Conservation (phyloP, 2,797 vertebrate species). For the Epinephelus malabaricus region DNA sequence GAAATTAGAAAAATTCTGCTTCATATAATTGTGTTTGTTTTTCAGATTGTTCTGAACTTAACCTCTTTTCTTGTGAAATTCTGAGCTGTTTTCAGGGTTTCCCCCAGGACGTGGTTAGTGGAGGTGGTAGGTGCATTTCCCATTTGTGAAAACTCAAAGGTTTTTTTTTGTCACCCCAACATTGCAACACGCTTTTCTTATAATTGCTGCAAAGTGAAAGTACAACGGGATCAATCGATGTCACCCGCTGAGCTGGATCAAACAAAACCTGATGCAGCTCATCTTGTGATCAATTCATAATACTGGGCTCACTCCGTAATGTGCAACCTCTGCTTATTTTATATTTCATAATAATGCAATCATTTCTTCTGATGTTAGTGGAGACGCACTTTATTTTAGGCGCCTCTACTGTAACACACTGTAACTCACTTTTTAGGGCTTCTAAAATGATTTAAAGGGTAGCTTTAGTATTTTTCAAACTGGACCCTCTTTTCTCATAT, state of each 20-base stretch:
- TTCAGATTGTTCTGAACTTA: constrained; percentile 27
- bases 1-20: neutral
- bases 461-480: too few relatives aligned
- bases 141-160: neutral
- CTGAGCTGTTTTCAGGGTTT: constrained; percentile 53
- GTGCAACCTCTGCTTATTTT: neutral
- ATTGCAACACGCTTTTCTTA: neutral
- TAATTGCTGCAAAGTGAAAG: neutral
- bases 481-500: too few relatives aligned
- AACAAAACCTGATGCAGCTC: neutral
- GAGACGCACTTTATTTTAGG: neutral
- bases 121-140: constrained; percentile 35
- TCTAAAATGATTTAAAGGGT: neutral
- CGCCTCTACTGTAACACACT: too few relatives aligned
- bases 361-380: neutral
- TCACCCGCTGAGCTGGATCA: neutral
- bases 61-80: constrained; percentile 62
- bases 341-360: neutral
- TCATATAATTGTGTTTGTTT: neutral
- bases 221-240: neutral
- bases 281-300: neutral
- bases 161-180: neutral
- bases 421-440: neutral
- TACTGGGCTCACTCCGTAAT: neutral
- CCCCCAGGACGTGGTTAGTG: constrained; percentile 49